These are phyloP conservation scores for Corythaeola cristata DNA, from an alignment of 2,113 vertebrate species.

Conservation along the genomic window DNA sequence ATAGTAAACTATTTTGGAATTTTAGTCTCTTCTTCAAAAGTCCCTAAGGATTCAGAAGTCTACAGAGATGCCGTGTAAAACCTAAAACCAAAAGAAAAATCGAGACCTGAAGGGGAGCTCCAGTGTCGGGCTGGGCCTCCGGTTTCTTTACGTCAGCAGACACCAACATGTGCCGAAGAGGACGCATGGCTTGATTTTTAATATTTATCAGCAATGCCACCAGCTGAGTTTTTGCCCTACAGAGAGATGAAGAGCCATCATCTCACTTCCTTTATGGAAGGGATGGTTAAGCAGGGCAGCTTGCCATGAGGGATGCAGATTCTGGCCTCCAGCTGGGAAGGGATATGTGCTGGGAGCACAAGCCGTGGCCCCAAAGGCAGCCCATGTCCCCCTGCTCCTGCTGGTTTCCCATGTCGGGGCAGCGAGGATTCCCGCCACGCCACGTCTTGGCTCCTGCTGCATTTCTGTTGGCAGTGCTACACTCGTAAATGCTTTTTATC, in stretches of 20 bases:
- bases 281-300: not conserved
- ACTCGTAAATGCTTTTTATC: not conserved
- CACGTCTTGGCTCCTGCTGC: not conserved
- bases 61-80: not conserved
- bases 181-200: fast-evolving
- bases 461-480: slow-evolving; percentile 46
- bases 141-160: not conserved
- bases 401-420: not conserved
- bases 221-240: not conserved
- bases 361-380: not conserved
- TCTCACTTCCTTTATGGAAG: not conserved
- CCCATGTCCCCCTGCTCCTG: not conserved
- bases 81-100: not conserved
- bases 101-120: not conserved
- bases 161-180: fast-evolving
- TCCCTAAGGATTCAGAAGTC: not conserved
- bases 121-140: not conserved
- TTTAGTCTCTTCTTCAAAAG: not conserved
- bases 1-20: not conserved
- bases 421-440: not conserved
- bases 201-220: not conserved
- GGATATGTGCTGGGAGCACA: not conserved
- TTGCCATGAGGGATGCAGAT: not conserved
- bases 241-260: not conserved
- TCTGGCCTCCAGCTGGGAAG: not conserved